phyloP scores from a whole-genome alignment of 2,888 invertebrate genomes.

The Melieria picta region DNA sequence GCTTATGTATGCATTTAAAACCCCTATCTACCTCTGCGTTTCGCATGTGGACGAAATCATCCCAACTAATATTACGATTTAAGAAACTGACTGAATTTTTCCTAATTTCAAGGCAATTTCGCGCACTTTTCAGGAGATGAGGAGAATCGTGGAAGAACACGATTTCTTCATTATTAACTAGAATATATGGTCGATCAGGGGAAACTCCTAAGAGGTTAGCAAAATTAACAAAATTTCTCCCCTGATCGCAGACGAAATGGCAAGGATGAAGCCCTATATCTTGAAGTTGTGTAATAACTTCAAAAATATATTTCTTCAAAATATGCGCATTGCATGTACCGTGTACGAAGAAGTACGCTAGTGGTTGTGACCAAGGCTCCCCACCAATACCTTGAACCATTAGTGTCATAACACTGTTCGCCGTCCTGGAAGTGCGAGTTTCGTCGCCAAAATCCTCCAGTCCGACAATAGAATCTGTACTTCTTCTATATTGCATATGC shows the following conservation, averaged over 20 bases:
- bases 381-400: slow-evolving; percentile 25
- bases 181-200: slow-evolving; percentile 12
- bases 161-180: background rate
- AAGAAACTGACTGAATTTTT: slow-evolving; percentile 17
- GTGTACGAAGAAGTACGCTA: slow-evolving; percentile 21
- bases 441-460: slow-evolving; percentile 18
- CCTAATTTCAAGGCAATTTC: slow-evolving; percentile 13
- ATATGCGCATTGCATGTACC: slow-evolving; percentile 12
- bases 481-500: slow-evolving; percentile 7
- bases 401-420: slow-evolving; percentile 18
- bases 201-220: no score
- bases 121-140: slow-evolving; percentile 22
- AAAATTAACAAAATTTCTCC: slow-evolving; percentile 4
- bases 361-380: slow-evolving; percentile 14
- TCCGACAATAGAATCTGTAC: slow-evolving; percentile 4
- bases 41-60: slow-evolving; percentile 13
- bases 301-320: slow-evolving; percentile 24
- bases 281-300: slow-evolving; percentile 21
- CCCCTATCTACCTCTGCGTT: slow-evolving; percentile 6
- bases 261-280: slow-evolving; percentile 11
- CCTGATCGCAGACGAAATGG: slow-evolving; percentile 28
- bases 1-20: slow-evolving; percentile 25
- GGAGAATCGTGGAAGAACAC: slow-evolving; percentile 9
- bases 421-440: slow-evolving; percentile 21
- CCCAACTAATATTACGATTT: slow-evolving; percentile 13